Base-by-base conservation (phyloP, 1,140 invertebrate species). In the Microvelia longipes region DNA sequence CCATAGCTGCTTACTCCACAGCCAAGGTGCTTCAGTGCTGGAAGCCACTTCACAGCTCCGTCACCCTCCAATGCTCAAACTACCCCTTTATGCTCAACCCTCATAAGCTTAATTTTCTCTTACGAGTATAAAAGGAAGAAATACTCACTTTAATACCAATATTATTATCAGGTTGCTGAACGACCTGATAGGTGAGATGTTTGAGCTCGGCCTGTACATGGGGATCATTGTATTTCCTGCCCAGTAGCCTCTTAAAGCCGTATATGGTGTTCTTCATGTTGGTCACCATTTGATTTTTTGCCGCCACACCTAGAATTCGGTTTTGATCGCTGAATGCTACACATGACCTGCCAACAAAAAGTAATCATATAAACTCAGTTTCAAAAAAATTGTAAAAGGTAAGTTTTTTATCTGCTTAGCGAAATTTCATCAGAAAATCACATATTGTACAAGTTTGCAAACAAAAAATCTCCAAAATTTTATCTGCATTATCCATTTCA, bases 261-360 rank as follows among this genome's bases (percentile, higher is more conserved):
- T 89, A 89, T 68, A 98, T 85, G 69, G 97, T 98, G 78, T 98
- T 99, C 79, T 94, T 96, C 84, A 97, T 89, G 78, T 99, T 99
- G 73, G 94, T 98, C 15, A 97, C 89, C 81, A 91, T 88, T 78
- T 98, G 94, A 78, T 97, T 97, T 80, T 97, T 98, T 28, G 96
- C 96, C 63, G 94, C 92, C 25, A 96, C 93, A 60, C 97, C 97
- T 76, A 99, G 85, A 74, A 93, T 89, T 75, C 97, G 87, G 75
- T 90, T 94, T 77, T 92, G 94, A 60, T 88, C 88, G 77, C 90
- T 92, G 80, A 98, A 96, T 28, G 95, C 94, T 19, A 99, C 92
- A 82, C 87, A 98, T 82, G 96, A 90, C 82, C 95, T 98, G 81
- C 64, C 88, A 85, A 73, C 71, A 64, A 67, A n/a, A 19, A 68